These are phyloP conservation scores for Bedellia somnulentella DNA, from an alignment of 2,888 invertebrate genomes.

Conservation along the genomic window DNA sequence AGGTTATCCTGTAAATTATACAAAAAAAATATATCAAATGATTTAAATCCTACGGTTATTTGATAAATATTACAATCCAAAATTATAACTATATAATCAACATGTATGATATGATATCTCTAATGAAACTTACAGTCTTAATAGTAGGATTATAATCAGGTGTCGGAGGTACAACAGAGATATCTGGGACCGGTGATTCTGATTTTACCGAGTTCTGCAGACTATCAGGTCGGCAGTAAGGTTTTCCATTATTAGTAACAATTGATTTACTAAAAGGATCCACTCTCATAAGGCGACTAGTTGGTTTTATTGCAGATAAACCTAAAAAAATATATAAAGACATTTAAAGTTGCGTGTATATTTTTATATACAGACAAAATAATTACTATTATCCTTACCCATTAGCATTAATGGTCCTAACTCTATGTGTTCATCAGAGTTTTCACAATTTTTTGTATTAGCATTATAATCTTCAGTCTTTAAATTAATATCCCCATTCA, in stretches of 20 bases:
- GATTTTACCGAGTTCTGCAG: slow-evolving; percentile 36
- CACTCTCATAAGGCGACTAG: slow-evolving; percentile 60
- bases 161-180: slow-evolving; percentile 75
- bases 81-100: no score
- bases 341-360: no score
- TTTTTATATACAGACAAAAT: not conserved
- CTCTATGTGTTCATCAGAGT: slow-evolving; percentile 62
- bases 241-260: slow-evolving; percentile 19
- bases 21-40: not conserved
- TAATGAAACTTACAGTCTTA: slow-evolving; percentile 44
- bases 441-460: slow-evolving; percentile 25
- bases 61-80: not conserved
- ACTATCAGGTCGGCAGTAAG: slow-evolving; percentile 49
- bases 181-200: slow-evolving; percentile 64
- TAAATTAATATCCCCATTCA: slow-evolving; percentile 50
- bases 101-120: no score
- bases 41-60: not conserved
- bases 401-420: slow-evolving; percentile 69
- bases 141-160: slow-evolving; percentile 60
- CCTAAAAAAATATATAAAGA: no score
- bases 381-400: slow-evolving; percentile 26
- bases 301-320: slow-evolving; percentile 63
- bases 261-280: slow-evolving; percentile 55
- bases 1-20: slow-evolving; percentile 39
- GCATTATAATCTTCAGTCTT: slow-evolving; percentile 46